Evolutionary conservation across 2,797 vertebrate species (phyloP), one percentile per base, ranked within the genome.

Genomic region (Neomorphus geoffroyi): DNA sequence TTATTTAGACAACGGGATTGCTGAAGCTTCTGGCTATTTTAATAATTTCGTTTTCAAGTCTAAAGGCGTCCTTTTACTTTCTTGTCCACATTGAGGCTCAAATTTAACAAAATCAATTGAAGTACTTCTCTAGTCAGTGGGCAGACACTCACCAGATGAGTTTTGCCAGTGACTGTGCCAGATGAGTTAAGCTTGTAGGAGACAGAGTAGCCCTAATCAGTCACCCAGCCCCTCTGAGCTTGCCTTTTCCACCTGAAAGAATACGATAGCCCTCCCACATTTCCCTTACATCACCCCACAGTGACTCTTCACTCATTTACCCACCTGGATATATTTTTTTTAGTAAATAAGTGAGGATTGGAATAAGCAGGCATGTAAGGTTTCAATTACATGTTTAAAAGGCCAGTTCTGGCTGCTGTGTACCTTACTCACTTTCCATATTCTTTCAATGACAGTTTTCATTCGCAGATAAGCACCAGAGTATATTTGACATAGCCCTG

Each of bases 301-400:
- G 32, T 41, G 58, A 30, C 22, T 91, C 50, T 85, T 87, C 75
- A 33, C 50, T 65, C 75, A 32, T 35, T 51, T 66, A 53, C 12
- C 18, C 45, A 57, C 45, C 18, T 58, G 57, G 9, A n/a, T 71
- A 41, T 5, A 5, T 24, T 69, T 79, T 62, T 84, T 74, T 77
- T 70, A 86, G 30, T 80, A 73, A 62, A 77, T 72, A 73, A 43
- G 48, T 64, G 62, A 66, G 24, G 28, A 90, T 73, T 43, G 70
- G 60, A 75, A 78, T 56, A 91, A 91, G 24, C 30, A 70, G 28
- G 21, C 39, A 37, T 14, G 28, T 56, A 75, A 73, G 24, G 1
- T 90, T 92, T 94, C 66, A 69, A 72, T 58, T 56, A 81, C 66
- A 72, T 50, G 62, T 86, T 93, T 79, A 23, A 73, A 80, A 90